These are phyloP conservation scores for Trachythela sp. DNA, from an alignment of 64 coral and sea anemone species.

Conservation along the genomic window DNA sequence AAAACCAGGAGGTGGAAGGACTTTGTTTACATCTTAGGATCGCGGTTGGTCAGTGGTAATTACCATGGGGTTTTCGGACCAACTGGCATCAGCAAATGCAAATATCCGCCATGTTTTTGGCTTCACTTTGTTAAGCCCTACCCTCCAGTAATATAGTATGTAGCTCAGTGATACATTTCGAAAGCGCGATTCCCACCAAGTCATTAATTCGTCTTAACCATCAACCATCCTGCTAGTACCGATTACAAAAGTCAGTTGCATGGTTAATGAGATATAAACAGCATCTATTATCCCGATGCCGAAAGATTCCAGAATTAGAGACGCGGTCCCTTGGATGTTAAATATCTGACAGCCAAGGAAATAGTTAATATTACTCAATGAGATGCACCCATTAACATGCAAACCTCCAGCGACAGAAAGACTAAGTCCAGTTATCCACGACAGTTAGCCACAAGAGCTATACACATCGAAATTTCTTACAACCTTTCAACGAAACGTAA, in stretches of 20 bases:
- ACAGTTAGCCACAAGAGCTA: slow-evolving; percentile 40
- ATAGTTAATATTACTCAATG: slow-evolving; percentile 27
- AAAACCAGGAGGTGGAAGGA: too few relatives aligned
- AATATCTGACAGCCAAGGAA: slow-evolving; percentile 1
- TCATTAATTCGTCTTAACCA: neutral
- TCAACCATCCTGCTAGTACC: slow-evolving; percentile 41
- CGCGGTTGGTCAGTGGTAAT: too few relatives aligned
- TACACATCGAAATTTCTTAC: too few relatives aligned
- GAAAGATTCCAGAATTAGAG: neutral
- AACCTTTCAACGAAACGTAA: too few relatives aligned
- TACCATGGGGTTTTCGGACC: too few relatives aligned
- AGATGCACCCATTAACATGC: neutral
- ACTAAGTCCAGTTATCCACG: neutral
- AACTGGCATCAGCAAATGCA: too few relatives aligned
- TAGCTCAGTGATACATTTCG: too few relatives aligned
- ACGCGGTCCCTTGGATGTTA: neutral
- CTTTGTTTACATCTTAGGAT: too few relatives aligned
- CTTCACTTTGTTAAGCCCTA: too few relatives aligned
- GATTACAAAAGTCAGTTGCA: slow-evolving; percentile 37
- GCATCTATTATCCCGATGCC: neutral
- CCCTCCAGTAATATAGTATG: too few relatives aligned
- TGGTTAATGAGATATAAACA: slow-evolving; percentile 48
- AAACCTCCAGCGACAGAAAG: neutral
- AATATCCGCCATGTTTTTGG: too few relatives aligned
- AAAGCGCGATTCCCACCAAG: neutral